phyloP scores from a whole-genome alignment of 1,140 invertebrate genomes.

The Bombus affinis region DNA sequence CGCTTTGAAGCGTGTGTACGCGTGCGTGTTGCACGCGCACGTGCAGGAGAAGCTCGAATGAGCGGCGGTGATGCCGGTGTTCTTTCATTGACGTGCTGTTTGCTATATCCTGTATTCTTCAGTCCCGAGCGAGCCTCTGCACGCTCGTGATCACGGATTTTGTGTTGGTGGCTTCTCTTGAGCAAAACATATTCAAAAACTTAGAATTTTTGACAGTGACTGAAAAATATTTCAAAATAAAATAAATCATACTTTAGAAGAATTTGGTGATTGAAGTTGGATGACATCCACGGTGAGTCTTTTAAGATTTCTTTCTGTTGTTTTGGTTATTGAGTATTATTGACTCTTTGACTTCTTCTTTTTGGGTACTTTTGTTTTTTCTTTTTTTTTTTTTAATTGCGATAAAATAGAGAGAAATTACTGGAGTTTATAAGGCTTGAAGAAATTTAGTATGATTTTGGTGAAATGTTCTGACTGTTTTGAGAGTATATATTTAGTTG shows the following conservation, averaged over 20 bases:
- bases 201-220: neutral
- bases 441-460: too few relatives aligned
- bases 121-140: conserved; percentile 44
- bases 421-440: too few relatives aligned
- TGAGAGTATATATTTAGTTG: neutral
- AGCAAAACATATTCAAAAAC: too few relatives aligned
- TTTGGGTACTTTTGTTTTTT: neutral
- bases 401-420: neutral
- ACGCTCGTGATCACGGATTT: neutral
- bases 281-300: neutral
- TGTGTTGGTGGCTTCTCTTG: neutral
- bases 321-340: too few relatives aligned
- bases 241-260: neutral
- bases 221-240: neutral
- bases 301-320: neutral
- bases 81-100: conserved; percentile 64
- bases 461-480: too few relatives aligned
- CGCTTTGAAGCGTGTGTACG: neutral
- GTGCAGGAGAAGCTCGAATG: conserved; percentile 47
- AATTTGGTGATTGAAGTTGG: neutral
- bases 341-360: neutral
- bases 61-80: conserved; percentile 22
- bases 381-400: neutral
- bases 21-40: conserved; percentile 43
- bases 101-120: conserved; percentile 18